phyloP scores from a whole-genome alignment of 2,888 invertebrate species.

The Chymomyza procnemis region DNA sequence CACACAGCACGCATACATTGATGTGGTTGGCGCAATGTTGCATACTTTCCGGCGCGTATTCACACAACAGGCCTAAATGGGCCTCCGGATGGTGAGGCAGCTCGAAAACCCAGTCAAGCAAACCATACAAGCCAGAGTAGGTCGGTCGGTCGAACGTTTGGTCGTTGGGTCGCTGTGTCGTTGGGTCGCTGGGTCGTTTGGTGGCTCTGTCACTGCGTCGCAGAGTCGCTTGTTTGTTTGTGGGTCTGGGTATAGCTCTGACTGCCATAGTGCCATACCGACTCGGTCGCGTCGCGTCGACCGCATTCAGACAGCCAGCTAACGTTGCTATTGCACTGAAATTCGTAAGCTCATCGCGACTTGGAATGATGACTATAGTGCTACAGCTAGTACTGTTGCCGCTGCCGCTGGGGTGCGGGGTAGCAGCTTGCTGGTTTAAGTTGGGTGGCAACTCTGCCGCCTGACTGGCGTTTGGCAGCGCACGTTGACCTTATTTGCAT shows the following conservation, averaged over 20 bases:
- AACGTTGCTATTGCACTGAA: neutral
- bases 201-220: too few relatives aligned
- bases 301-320: neutral
- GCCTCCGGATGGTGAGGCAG: conserved; percentile 19
- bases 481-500: conserved; percentile 74
- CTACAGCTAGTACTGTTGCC: neutral
- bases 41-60: conserved; percentile 49
- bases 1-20: conserved; percentile 34
- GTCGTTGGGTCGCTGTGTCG: too few relatives aligned
- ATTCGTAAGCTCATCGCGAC: neutral
- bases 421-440: neutral
- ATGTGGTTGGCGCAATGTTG: conserved; percentile 50
- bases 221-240: neutral
- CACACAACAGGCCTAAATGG: conserved; percentile 21
- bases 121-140: neutral
- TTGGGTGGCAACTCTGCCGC: neutral
- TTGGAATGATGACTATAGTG: neutral
- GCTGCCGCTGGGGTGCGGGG: neutral
- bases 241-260: too few relatives aligned
- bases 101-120: neutral
- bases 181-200: too few relatives aligned
- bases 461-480: conserved; percentile 57
- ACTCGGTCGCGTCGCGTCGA: neutral
- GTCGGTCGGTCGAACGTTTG: neutral
- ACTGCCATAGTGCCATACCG: neutral